Base-by-base conservation (phyloP, 1,140 invertebrate species). In the Scaptomyza montana region DNA sequence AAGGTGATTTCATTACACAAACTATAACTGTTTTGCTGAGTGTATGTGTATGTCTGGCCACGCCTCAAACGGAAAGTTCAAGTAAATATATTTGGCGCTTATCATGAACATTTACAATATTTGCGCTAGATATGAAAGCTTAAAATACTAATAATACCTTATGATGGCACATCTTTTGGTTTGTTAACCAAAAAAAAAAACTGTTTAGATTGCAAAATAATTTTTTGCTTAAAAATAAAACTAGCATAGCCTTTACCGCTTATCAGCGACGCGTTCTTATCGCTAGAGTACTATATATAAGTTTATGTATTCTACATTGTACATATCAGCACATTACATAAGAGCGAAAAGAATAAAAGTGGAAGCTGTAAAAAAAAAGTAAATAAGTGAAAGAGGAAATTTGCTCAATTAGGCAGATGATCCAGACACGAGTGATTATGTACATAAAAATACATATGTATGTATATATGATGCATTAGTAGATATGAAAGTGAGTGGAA, bases 171-270 rank as follows among this genome's bases (percentile, higher is more conserved):
- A 30, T 54, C 33, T 36, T 8, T 41, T 39, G 10, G 46, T 25
- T 33, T 57, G 57, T 80, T 70, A 39, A 56, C 66, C 57, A 30
- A 47, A 61, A 59, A 46, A n/a, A 25, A 21, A 25, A 5, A 25
- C 16, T 39, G 0, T 39, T 54, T 57, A 12, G 5, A 49, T n/a
- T 70, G 25, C 13, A 64, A 25, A 12, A 39, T 21, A 51, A 62
- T 72, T 80, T 62, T 80, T 62, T 61, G 49, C n/a, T n/a, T 39
- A 66, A 79, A 86, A 87, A 78, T 87, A 74, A 74, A 74, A 80
- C 49, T 57, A 51, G 69, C 72, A 63, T 47, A 25, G 50, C 6
- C 39, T 46, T 25, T 30, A 1, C 5, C 10, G 36, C 55, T 86
- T 86, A 86, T 86, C 81, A 87, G 70, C 28, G 30, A 53, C 19